Conservation (phyloP, 2,888 invertebrate species). For the Xanthorhoe spadicearia region DNA sequence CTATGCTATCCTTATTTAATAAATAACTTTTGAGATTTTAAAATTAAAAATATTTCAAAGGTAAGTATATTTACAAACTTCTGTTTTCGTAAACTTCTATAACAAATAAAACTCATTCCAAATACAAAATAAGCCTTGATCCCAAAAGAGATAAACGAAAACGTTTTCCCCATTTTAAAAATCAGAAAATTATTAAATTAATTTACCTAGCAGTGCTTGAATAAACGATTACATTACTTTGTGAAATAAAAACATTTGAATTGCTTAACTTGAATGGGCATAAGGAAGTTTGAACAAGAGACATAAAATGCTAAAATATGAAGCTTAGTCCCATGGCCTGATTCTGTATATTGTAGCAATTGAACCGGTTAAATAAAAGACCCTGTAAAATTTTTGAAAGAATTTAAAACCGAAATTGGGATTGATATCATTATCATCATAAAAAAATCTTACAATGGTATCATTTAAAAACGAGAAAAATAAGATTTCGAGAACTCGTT, state of each 20-base stretch:
- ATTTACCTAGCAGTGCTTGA: conserved; percentile 10
- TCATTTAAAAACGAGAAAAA: too few species aligned
- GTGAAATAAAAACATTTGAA: conserved; percentile 52
- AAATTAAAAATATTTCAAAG: too few species aligned
- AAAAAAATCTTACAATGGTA: too few species aligned
- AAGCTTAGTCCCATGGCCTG: conserved; percentile 36
- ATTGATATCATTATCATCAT: too few species aligned
- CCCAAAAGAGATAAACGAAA: background rate
- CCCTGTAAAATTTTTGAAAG: too few species aligned
- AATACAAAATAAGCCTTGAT: background rate
- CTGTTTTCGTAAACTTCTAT: too few species aligned
- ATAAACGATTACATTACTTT: conserved; percentile 20
- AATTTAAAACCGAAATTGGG: too few species aligned
- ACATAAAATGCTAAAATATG: conserved; percentile 64
- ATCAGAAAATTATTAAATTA: conserved; percentile 8
- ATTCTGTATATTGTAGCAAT: conserved; percentile 16
- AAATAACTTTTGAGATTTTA: too few species aligned
- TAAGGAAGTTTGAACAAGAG: conserved; percentile 57
- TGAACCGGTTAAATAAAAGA: background rate
- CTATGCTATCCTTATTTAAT: too few species aligned
- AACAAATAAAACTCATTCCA: background rate
- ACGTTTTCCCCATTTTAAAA: background rate
- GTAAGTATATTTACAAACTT: too few species aligned
- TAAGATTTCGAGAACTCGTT: too few species aligned
- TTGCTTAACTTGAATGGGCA: conserved; percentile 47